These are phyloP conservation scores for Drosophila merina DNA, from an alignment of 2,888 invertebrate species.

Conservation along the genomic window DNA sequence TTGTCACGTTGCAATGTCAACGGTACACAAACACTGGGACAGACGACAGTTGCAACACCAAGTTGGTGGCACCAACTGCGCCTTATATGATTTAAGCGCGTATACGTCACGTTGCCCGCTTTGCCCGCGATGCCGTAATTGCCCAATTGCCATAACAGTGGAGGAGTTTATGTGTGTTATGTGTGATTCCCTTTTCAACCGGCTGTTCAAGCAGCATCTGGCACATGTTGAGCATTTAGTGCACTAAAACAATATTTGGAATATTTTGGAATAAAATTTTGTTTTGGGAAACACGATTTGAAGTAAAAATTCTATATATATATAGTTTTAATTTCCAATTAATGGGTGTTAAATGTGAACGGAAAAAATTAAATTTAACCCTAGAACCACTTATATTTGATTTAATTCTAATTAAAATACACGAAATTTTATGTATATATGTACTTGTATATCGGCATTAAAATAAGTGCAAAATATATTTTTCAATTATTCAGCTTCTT, in stretches of 20 bases:
- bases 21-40: constrained; percentile 28
- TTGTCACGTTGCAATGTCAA: constrained; percentile 49
- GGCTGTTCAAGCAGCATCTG: constrained; percentile 29
- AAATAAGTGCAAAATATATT: too few species aligned
- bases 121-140: constrained; percentile 17
- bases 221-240: constrained; percentile 41
- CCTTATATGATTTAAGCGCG: constrained; percentile 62
- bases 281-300: too few species aligned
- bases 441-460: too few species aligned
- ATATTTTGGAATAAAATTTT: too few species aligned
- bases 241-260: not conserved
- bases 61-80: constrained; percentile 31
- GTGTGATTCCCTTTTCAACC: constrained; percentile 10
- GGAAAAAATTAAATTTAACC: too few species aligned
- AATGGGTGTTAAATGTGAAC: too few species aligned
- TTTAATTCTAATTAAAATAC: too few species aligned
- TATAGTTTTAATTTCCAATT: too few species aligned
- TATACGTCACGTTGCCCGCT: constrained; percentile 55
- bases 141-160: constrained; percentile 59
- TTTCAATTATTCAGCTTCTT: too few species aligned
- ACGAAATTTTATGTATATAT: too few species aligned
- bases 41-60: constrained; percentile 22
- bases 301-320: too few species aligned
- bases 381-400: too few species aligned
- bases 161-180: constrained; percentile 12